Percentiles rank a stretch among this genome's conserved stretches.
phyloP scores from a whole-genome alignment of 2,797 vertebrate species.

The Helarctos malayanus region DNA sequence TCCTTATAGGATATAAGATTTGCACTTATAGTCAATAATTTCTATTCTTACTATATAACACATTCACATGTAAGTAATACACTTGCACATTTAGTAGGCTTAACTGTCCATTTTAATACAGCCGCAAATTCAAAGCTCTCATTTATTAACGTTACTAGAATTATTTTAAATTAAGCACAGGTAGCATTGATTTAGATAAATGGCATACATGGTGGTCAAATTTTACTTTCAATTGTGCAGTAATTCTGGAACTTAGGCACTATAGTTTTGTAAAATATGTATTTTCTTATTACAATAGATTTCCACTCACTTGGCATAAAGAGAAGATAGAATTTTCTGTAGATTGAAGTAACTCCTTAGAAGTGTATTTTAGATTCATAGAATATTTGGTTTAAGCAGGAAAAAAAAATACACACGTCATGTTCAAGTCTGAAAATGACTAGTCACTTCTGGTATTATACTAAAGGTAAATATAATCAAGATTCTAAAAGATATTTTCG shows the following conservation, averaged over 20 bases:
- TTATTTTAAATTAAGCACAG: conserved; percentile 31
- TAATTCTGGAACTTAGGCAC: not conserved
- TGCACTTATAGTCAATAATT: not conserved
- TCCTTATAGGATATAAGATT: not conserved
- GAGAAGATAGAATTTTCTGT: conserved; percentile 39
- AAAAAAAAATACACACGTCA: not conserved
- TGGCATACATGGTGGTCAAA: not conserved
- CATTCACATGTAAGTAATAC: not conserved
- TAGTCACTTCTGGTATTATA: not conserved
- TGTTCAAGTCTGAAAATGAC: conserved; percentile 44
- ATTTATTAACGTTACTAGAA: conserved; percentile 36
- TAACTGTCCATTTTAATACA: conserved; percentile 9
- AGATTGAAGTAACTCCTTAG: not conserved
- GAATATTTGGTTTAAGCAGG: not conserved
- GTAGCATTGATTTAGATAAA: conserved; percentile 43
- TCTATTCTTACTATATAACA: not conserved
- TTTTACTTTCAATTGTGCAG: conserved; percentile 55
- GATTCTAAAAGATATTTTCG: not conserved
- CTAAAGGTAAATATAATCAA: conserved; percentile 55
- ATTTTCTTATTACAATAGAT: conserved; percentile 15
- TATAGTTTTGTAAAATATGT: conserved; percentile 10
- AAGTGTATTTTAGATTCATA: not conserved
- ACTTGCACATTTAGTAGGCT: not conserved
- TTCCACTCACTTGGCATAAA: conserved; percentile 24
- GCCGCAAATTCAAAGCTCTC: not conserved